A percentile compares a stretch with the other conserved stretches of the same genome.
phyloP scores from a whole-genome alignment of 2,888 invertebrate genomes.

The Stramonita haemastoma region DNA sequence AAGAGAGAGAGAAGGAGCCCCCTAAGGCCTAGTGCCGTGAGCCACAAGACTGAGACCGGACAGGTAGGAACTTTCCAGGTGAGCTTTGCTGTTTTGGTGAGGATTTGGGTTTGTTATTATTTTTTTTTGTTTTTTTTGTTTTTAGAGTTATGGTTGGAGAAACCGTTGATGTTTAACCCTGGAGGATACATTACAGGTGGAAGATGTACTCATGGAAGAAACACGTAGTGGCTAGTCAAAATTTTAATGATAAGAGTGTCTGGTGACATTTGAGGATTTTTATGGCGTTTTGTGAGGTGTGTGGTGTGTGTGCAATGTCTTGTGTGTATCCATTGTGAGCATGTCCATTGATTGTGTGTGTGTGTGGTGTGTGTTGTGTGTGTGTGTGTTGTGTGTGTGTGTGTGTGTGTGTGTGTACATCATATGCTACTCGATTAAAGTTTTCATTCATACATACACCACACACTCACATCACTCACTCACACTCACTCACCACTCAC shows the following conservation, averaged over 20 bases:
- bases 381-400: background rate
- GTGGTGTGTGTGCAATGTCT: background rate
- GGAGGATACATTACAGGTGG: too few species aligned
- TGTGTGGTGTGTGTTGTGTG: background rate
- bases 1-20: background rate
- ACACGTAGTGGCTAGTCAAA: too few species aligned
- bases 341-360: too few species aligned
- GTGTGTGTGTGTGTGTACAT: background rate
- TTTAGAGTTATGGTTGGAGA: too few species aligned
- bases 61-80: background rate
- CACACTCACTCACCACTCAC: background rate
- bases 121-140: background rate
- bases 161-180: too few species aligned
- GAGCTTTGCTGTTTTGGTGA: background rate
- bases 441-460: background rate
- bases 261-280: too few species aligned
- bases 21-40: too few species aligned
- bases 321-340: too few species aligned
- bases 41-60: slow-evolving; percentile 5
- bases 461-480: too few species aligned
- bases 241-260: too few species aligned
- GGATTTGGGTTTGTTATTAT: background rate
- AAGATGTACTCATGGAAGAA: too few species aligned
- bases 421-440: background rate
- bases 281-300: background rate